Evolutionary conservation across 2,113 vertebrate genomes (phyloP).

Genomic region (Chlorodrepanis virens): DNA sequence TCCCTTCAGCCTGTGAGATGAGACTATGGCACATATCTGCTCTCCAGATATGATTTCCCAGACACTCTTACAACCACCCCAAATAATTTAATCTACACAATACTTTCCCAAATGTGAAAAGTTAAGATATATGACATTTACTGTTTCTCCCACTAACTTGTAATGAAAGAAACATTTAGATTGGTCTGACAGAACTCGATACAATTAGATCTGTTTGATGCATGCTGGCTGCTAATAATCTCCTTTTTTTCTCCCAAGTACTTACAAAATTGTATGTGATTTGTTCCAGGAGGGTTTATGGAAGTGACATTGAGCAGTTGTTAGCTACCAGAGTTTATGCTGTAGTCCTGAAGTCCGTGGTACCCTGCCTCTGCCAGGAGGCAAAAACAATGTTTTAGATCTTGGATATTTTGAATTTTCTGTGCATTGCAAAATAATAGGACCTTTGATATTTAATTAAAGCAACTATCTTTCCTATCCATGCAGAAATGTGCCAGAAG

Average conservation of each 20-base stretch:
- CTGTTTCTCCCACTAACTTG: not conserved
- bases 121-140: not conserved
- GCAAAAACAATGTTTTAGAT: not conserved
- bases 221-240: not conserved
- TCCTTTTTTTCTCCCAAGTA: not conserved
- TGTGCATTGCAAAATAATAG: not conserved
- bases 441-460: not conserved
- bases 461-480: not conserved
- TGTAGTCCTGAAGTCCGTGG: not conserved
- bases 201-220: not conserved
- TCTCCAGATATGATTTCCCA: not conserved
- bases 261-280: not conserved
- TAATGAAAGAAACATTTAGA: not conserved
- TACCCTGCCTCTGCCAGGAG: not conserved
- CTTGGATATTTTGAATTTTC: not conserved
- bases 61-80: not conserved
- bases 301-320: not conserved
- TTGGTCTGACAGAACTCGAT: not conserved
- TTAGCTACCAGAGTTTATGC: not conserved
- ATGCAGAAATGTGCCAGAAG: rapidly evolving
- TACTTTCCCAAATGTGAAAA: not conserved
- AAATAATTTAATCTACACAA: not conserved
- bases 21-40: not conserved
- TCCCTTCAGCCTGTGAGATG: not conserved
- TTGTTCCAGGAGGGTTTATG: not conserved